Evolutionary conservation across 2,113 vertebrate species (phyloP).

Genomic region (Reinhardtius hippoglossoides): DNA sequence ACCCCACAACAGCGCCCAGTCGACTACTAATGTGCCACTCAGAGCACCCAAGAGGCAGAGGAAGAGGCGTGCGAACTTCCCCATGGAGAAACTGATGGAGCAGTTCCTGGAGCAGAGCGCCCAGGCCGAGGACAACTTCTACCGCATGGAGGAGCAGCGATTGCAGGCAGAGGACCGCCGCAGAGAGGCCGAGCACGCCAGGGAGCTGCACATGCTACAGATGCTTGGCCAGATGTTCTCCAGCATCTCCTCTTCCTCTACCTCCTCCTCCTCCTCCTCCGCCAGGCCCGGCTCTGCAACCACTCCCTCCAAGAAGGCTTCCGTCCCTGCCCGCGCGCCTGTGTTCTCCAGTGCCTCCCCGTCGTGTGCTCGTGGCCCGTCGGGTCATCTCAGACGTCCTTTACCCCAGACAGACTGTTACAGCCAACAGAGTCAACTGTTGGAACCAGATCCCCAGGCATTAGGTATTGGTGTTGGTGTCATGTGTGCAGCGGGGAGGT

Average conservation of each 20-base stretch:
- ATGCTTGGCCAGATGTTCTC: conserved; percentile 92
- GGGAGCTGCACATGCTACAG: conserved; percentile 92
- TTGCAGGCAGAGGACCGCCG: conserved; percentile 89
- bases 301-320: conserved; percentile 59
- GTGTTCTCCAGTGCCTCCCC: conserved; percentile 53
- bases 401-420: conserved; percentile 61
- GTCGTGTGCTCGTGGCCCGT: conserved; percentile 33
- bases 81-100: conserved; percentile 91
- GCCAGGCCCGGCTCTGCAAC: conserved; percentile 68
- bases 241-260: conserved; percentile 77
- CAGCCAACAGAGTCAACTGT: conserved; percentile 72
- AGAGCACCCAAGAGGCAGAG: conserved; percentile 83
- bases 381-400: conserved; percentile 32
- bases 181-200: conserved; percentile 87
- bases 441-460: conserved; percentile 76
- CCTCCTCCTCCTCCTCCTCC: conserved; percentile 52
- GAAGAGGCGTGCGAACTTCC: conserved; percentile 84
- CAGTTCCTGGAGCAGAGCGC: conserved; percentile 91
- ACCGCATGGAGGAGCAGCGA: conserved; percentile 89
- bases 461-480: conserved; percentile 82
- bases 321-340: conserved; percentile 62
- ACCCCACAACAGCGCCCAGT: conserved; percentile 74
- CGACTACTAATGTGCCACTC: conserved; percentile 62
- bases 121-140: conserved; percentile 89
- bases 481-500: conserved; percentile 13